Percentiles rank a stretch among this genome's conserved stretches.
Conservation (phyloP, 2,888 invertebrate genomes). For the Meta bourneti region DNA sequence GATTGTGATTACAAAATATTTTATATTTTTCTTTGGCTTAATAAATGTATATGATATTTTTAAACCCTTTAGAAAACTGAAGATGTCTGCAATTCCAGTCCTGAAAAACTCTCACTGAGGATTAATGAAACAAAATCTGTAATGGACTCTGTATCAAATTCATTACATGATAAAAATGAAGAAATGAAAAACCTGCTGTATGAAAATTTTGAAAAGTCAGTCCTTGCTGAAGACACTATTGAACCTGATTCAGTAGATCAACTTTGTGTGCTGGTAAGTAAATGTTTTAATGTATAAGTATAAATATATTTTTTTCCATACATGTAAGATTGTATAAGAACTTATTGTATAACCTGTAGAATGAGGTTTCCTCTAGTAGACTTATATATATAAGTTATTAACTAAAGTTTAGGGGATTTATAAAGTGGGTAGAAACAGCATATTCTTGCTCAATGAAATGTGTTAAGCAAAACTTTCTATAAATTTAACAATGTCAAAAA, state of each 20-base stretch:
- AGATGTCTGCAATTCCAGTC: not conserved
- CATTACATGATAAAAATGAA: constrained; percentile 4
- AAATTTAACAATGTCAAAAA: no score
- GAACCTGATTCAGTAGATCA: not conserved
- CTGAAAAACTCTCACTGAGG: not conserved
- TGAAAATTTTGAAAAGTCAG: not conserved
- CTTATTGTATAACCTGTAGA: no score
- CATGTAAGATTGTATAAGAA: no score
- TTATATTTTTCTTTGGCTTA: no score
- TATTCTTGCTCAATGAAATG: no score
- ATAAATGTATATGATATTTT: not conserved
- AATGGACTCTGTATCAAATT: not conserved
- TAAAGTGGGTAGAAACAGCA: no score
- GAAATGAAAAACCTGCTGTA: not conserved
- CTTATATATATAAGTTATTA: no score
- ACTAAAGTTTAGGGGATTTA: no score
- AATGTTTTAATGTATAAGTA: not conserved
- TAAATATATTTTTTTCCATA: no score
- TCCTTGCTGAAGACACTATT: not conserved
- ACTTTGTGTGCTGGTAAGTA: constrained; percentile 7
- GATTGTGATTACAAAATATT: no score
- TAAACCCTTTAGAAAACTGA: not conserved
- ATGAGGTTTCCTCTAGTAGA: no score
- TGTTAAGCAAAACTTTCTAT: no score
- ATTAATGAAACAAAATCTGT: not conserved